Conservation (phyloP, 2,113 vertebrate species). For the Pseudois nayaur region DNA sequence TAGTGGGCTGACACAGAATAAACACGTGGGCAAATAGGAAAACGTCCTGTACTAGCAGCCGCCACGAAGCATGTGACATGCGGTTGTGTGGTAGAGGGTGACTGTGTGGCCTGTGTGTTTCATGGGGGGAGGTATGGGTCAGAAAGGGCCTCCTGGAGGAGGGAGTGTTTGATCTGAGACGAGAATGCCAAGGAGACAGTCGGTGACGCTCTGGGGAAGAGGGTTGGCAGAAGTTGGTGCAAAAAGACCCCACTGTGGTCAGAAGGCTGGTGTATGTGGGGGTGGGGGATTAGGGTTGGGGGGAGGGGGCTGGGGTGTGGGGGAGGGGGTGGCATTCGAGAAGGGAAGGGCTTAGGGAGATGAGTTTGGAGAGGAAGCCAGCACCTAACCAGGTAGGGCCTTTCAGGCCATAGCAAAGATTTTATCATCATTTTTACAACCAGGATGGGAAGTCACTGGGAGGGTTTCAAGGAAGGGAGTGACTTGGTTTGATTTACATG, state of each 20-base stretch:
- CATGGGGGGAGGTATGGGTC: neutral
- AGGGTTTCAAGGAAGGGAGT: neutral
- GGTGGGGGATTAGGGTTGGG: neutral
- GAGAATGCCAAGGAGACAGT: neutral
- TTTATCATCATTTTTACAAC: neutral
- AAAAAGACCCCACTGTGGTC: neutral
- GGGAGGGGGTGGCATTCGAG: fast-evolving
- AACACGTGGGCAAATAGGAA: neutral
- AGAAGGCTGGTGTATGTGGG: neutral
- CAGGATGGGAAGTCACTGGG: neutral
- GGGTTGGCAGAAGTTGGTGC: neutral
- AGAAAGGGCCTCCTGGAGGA: neutral
- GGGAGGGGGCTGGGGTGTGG: too few species aligned
- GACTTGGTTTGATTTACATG: neutral
- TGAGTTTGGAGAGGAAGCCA: neutral
- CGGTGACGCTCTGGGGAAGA: neutral
- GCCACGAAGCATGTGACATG: neutral
- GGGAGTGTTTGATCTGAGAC: neutral
- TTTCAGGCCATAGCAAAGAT: neutral
- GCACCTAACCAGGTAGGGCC: neutral
- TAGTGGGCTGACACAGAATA: neutral
- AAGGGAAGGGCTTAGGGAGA: neutral
- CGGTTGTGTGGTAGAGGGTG: neutral
- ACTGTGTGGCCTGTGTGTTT: neutral
- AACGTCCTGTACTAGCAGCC: neutral